Evolutionary conservation across 2,797 vertebrate species (phyloP).

Genomic region (Gila robusta): DNA sequence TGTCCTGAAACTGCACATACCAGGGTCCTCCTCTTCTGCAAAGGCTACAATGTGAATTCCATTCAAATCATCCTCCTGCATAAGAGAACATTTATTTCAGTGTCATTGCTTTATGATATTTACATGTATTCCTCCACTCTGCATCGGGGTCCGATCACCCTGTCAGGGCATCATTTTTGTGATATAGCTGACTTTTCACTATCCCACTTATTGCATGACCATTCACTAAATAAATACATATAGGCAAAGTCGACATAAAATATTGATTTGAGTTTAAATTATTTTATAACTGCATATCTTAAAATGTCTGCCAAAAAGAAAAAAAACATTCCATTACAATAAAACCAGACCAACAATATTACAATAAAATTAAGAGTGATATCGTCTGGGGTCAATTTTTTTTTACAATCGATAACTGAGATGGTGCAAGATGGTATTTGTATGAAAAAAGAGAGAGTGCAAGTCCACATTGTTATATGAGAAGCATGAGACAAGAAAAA

Average conservation of each 20-base stretch:
- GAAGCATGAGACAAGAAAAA: neutral
- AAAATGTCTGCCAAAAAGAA: neutral
- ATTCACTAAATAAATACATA: neutral
- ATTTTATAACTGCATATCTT: neutral
- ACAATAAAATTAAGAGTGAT: neutral
- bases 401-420: neutral
- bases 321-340: neutral
- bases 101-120: neutral
- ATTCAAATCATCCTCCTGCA: conserved; percentile 94
- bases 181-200: neutral
- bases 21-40: conserved; percentile 95
- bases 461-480: neutral
- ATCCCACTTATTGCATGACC: neutral
- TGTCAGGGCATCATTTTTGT: neutral
- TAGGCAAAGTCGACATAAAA: neutral
- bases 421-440: neutral
- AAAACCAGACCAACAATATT: neutral
- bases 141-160: fast-evolving
- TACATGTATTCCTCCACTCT: neutral
- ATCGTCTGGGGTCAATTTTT: neutral
- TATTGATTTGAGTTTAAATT: neutral
- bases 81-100: neutral
- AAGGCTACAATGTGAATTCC: conserved; percentile 98
- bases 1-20: conserved; percentile 70
- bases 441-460: neutral